phyloP scores from a whole-genome alignment of 2,113 vertebrate genomes.

The Proteles cristata region DNA sequence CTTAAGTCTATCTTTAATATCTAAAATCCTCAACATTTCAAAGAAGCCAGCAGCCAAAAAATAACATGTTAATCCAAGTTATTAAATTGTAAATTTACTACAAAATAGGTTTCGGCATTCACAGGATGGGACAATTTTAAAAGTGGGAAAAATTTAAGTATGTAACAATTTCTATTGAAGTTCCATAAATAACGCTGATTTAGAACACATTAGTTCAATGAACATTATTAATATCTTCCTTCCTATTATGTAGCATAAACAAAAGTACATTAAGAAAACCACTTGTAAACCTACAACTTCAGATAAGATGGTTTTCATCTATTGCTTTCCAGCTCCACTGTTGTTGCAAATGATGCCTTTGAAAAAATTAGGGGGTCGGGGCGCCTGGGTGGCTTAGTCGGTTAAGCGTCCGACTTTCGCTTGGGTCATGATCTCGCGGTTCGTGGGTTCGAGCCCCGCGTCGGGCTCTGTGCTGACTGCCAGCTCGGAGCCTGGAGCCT shows the following conservation, averaged over 20 bases:
- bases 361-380: background rate
- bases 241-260: background rate
- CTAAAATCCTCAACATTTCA: constrained; percentile 33
- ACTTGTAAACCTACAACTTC: background rate
- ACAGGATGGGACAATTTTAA: background rate
- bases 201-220: background rate
- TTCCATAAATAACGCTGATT: background rate
- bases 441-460: too few species aligned
- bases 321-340: background rate
- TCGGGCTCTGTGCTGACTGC: too few species aligned
- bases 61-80: constrained; percentile 2
- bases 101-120: background rate
- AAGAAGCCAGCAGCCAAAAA: background rate
- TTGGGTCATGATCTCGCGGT: too few species aligned
- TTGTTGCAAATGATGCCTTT: background rate
- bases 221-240: background rate
- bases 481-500: too few species aligned
- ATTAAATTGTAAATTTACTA: background rate
- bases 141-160: background rate
- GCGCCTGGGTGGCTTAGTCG: too few species aligned
- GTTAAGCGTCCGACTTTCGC: too few species aligned
- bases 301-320: background rate
- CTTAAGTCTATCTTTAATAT: background rate
- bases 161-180: background rate
- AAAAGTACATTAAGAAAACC: background rate